Evolutionary conservation across 2,888 invertebrate species (phyloP), one percentile per base, ranked within the genome.

Genomic region (Microchrysa polita): DNA sequence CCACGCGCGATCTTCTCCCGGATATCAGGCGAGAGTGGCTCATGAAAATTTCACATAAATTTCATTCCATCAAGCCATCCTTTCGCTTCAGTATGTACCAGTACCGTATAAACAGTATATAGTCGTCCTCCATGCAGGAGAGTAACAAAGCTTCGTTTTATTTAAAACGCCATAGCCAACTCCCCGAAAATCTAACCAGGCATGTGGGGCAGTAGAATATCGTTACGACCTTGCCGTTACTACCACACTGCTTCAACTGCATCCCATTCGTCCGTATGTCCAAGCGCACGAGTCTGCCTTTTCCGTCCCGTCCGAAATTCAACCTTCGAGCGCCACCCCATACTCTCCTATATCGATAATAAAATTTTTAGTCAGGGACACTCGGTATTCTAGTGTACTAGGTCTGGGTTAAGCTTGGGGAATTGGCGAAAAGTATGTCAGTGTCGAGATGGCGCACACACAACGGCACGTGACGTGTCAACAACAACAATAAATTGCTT

Each of bases 321-420:
- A 48, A 4, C 48, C 1, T 12, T n/a, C n/a, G n/a, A n/a, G n/a
- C n/a, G n/a, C n/a, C n/a, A 5, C 60, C 60, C 60, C 60, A 60
- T 27, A 16, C 65, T 42, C 42, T 23, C 42, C 63, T 63, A 63
- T n/a, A n/a, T 40, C 63, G 63, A 16, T 42, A 57, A 69, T 55
- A 42, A 69, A 69, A 69, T 69, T 69, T n/a, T 69, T 69, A 55
- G 55, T 67, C 72, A 74, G 65, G 74, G 74, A 57, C 69, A 74
- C 67, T 61, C 61, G 44, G 63, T 74, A 74, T 77, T 77, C 75
- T 77, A 76, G 77, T 77, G 74, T 74, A 77, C 77, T 77, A 77
- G 77, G 77, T 77, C 77, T 77, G 74, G 77, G 77, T 76, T 77
- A 77, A 72, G 67, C 48, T 55, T 61, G 61, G 73, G 67, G 48